phyloP scores from a whole-genome alignment of 2,113 vertebrate genomes.

The Callospermophilus lateralis region DNA sequence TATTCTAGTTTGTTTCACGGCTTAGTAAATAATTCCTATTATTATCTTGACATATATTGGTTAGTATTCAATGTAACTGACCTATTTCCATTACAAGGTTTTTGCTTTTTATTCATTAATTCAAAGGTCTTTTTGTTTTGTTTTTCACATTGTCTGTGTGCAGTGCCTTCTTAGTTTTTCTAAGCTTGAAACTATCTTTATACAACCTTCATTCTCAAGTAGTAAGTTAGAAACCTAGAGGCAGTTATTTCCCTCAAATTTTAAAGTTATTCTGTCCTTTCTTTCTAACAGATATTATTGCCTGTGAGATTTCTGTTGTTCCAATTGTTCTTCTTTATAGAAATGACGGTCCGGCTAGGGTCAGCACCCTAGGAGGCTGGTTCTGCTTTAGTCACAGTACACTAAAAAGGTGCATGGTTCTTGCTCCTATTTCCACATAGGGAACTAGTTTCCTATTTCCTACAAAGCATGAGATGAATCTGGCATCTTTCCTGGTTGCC shows the following conservation, averaged over 20 bases:
- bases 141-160: background rate
- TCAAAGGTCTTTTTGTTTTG: background rate
- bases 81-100: background rate
- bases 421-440: background rate
- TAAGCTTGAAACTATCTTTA: background rate
- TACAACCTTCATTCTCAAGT: background rate
- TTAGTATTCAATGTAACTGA: background rate
- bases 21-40: background rate
- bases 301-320: background rate
- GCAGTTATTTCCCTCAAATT: background rate
- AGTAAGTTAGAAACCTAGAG: background rate
- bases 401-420: background rate
- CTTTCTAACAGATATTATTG: background rate
- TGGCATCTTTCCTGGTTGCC: background rate
- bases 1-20: background rate
- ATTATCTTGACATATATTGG: background rate
- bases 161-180: background rate
- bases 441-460: background rate
- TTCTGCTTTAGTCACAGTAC: background rate
- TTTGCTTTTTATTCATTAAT: background rate
- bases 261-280: background rate
- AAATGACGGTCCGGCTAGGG: background rate
- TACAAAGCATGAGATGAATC: background rate
- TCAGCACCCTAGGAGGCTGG: background rate
- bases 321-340: background rate